phyloP scores from a whole-genome alignment of 2,888 invertebrate genomes.

The Thysanoteuthis rhombus region DNA sequence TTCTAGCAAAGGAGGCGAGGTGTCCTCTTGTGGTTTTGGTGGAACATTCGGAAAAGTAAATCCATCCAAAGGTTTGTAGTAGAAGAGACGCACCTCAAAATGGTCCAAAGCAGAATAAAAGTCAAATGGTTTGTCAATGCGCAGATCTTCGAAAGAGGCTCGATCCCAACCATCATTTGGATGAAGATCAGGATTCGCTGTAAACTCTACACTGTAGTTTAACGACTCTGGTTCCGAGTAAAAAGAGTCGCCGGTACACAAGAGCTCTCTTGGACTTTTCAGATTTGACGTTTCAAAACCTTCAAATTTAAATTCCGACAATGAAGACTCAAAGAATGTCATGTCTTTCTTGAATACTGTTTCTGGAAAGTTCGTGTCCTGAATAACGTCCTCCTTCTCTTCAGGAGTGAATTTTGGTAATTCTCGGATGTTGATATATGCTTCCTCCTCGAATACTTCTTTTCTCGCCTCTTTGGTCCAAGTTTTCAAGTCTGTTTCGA shows the following conservation, averaged over 20 bases:
- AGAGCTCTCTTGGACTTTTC: background rate
- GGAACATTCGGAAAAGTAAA: fast-evolving
- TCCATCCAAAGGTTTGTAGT: background rate
- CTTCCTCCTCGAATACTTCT: too few relatives aligned
- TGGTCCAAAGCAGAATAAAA: background rate
- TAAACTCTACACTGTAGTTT: background rate
- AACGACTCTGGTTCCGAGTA: background rate
- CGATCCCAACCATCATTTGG: background rate
- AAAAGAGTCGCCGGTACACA: background rate
- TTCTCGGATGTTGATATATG: too few relatives aligned
- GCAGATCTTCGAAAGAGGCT: background rate
- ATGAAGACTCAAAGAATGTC: background rate
- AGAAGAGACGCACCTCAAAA: background rate
- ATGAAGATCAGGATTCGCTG: background rate
- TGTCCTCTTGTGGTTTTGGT: background rate
- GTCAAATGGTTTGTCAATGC: background rate
- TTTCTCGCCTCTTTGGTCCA: too few relatives aligned
- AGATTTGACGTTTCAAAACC: too few relatives aligned
- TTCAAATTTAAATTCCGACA: too few relatives aligned
- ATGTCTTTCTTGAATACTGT: background rate
- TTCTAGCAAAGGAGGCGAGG: background rate
- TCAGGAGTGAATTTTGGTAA: too few relatives aligned
- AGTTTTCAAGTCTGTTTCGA: too few relatives aligned
- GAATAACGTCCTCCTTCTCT: too few relatives aligned
- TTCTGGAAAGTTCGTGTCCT: background rate